These are phyloP conservation scores for Nettapus auritus DNA, from an alignment of 2,113 vertebrate genomes.

Conservation along the genomic window DNA sequence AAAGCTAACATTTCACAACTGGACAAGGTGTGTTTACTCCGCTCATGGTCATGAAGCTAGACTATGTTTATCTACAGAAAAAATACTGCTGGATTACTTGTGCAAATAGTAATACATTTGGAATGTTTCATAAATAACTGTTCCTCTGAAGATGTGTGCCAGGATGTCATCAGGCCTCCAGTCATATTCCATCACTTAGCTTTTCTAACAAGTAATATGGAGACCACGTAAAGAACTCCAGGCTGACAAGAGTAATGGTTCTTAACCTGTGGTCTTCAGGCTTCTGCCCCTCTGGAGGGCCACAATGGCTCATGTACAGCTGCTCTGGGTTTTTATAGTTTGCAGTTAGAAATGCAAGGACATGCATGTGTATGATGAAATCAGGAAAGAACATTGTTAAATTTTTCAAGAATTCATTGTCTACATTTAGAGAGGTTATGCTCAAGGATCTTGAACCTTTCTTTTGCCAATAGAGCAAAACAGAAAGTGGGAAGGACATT, in stretches of 20 bases:
- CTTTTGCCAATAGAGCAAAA: background rate
- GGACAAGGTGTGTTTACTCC: background rate
- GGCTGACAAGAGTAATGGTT: background rate
- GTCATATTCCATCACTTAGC: background rate
- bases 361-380: background rate
- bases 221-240: background rate
- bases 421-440: background rate
- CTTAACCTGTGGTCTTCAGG: background rate
- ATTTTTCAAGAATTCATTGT: background rate
- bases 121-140: background rate
- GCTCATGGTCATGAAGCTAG: background rate
- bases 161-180: background rate
- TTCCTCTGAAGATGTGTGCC: background rate
- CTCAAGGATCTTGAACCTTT: background rate
- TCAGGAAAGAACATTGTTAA: background rate
- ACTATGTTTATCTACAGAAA: background rate
- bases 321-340: background rate
- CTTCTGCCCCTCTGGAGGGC: background rate
- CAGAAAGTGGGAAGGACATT: background rate
- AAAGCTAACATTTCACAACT: background rate
- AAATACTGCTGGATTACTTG: background rate
- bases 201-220: background rate
- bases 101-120: background rate
- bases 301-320: rapidly evolving
- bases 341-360: background rate